Conservation (phyloP, 53 echinoderm and acorn worm species). For the Apostichopus leukothele region DNA sequence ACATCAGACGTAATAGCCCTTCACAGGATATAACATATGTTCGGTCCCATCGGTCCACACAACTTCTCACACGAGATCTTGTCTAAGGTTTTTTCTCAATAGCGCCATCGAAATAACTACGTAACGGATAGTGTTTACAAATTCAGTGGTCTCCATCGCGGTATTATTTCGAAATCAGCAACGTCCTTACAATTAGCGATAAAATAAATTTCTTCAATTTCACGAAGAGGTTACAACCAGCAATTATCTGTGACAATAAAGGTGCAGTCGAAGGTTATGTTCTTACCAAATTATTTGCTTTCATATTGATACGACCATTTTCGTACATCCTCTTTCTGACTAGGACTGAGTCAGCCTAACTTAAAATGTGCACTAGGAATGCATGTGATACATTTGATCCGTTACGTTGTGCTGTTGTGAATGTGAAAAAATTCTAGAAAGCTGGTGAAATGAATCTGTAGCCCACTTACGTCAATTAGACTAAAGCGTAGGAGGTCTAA, state of each 20-base stretch:
- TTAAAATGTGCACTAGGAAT: no score
- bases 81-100: not conserved
- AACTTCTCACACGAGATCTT: no score
- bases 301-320: not conserved
- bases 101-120: not conserved
- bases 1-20: no score
- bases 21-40: no score
- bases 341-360: not conserved
- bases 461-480: no score
- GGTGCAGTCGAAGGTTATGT: not conserved
- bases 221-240: not conserved
- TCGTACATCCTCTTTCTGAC: not conserved
- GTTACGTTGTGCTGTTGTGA: no score
- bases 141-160: not conserved
- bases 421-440: no score
- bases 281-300: not conserved
- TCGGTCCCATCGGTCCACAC: no score
- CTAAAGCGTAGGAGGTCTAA: no score
- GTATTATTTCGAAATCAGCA: not conserved
- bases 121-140: not conserved
- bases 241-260: not conserved
- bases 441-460: no score
- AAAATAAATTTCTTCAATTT: not conserved
- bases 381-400: no score
- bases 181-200: not conserved